Evolutionary conservation across 1,140 invertebrate species (phyloP), one percentile per base, ranked within the genome.

Genomic region (Manduca sexta): DNA sequence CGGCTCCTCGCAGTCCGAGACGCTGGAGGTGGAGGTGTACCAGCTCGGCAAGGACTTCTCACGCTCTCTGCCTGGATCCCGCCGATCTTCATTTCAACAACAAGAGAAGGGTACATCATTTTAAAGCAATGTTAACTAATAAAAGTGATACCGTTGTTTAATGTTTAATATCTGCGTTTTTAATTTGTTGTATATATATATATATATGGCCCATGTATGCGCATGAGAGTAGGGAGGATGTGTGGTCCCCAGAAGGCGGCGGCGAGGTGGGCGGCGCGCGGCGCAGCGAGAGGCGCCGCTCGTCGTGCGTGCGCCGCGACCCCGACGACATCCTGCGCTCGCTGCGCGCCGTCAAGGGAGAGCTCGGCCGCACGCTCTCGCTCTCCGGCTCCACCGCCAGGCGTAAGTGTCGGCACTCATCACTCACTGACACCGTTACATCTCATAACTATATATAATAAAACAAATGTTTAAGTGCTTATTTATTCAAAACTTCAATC

Each of bases 11-110:
- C 93, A 95, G 67, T 95, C 93, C 0, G 94, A 95, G 64, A 93
- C 93, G 40, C 86, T 95, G 14, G 94, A 95, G 73, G 91, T 94
- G 16, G 94, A 96, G 70, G 92, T 93, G 0, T 95, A 95, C 70
- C 93, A 95, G 77, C 88, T 95, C 12, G 92, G 89, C 43, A 93
- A 94, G 74, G 93, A 95, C 82, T 95, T 95, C 75, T 95, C 93
- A 12, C 89, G 93, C 60, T 95, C 94, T 11, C 82, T 95, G 60
- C 94, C 94, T 1, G 94, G 94, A 5, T 95, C 93, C 14, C 88
- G 94, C 53, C 88, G 94, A 34, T 94, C 93, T 13, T 95, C 93
- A 21, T 95, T 96, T 70, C 93, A 95, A 65, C 89, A 91, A 74
- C 89, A 90, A 67, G 87, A 43, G 26, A 43, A 43, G 14, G 41